Percentiles rank a stretch among this genome's conserved stretches.
These are phyloP conservation scores for Ichneumoninae sp. DNA, from an alignment of 2,888 invertebrate species.

Conservation along the genomic window DNA sequence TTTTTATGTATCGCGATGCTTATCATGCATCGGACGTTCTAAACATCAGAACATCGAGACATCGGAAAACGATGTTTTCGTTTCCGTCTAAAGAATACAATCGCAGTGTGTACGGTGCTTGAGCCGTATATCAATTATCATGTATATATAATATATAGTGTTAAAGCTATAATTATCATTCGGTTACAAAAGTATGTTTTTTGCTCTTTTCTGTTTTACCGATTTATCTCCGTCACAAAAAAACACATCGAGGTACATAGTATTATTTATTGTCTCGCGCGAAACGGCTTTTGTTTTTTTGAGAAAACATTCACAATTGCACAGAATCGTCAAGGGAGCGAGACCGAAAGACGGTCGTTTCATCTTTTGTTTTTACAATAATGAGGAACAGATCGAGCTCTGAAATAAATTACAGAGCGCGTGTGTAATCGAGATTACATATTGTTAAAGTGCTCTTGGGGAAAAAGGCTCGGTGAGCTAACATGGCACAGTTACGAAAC, in stretches of 20 bases:
- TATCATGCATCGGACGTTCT: neutral
- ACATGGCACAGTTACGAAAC: slow-evolving; percentile 55
- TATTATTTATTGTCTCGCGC: neutral
- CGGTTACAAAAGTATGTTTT: no score
- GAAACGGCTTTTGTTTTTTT: neutral
- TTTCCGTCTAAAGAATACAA: neutral
- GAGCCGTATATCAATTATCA: no score
- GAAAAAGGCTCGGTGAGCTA: slow-evolving; percentile 11
- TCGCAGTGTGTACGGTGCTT: no score
- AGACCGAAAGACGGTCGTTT: no score
- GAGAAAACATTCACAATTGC: neutral
- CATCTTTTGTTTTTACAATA: no score
- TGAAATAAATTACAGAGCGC: neutral
- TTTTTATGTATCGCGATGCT: neutral
- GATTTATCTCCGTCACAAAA: neutral
- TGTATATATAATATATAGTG: no score
- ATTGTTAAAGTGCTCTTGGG: slow-evolving; percentile 23
- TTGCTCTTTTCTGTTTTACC: neutral
- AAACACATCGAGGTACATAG: neutral
- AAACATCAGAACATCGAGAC: no score
- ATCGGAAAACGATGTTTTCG: neutral
- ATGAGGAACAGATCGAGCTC: slow-evolving; percentile 26
- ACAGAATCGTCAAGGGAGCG: neutral
- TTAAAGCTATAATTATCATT: no score
- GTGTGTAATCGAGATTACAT: neutral